These are phyloP conservation scores for Taphrorychus bicolor DNA, from an alignment of 2,888 invertebrate species.

Conservation along the genomic window DNA sequence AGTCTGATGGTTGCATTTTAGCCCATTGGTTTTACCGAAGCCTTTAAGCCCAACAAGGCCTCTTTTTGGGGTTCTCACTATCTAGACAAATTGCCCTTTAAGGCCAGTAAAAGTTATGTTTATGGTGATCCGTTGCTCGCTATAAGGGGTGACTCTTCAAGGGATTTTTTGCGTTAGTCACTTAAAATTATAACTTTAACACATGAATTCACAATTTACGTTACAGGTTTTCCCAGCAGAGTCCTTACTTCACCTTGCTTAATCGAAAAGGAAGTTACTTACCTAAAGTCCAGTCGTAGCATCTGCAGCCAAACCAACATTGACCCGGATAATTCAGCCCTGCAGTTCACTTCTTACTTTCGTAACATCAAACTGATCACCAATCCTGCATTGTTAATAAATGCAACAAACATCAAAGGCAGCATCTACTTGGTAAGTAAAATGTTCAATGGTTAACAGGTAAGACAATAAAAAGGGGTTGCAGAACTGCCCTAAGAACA, in stretches of 20 bases:
- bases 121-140: slow-evolving; percentile 26
- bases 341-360: slow-evolving; percentile 56
- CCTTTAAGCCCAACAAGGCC: slow-evolving; percentile 43
- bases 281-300: slow-evolving; percentile 59
- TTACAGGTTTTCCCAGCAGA: slow-evolving; percentile 45
- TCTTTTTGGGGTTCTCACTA: slow-evolving; percentile 11
- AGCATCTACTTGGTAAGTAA: neutral
- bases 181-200: neutral
- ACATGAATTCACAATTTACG: no score
- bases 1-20: slow-evolving; percentile 38
- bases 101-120: slow-evolving; percentile 10
- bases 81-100: neutral
- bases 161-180: slow-evolving; percentile 28
- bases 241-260: slow-evolving; percentile 54
- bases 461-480: slow-evolving; percentile 29
- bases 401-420: neutral
- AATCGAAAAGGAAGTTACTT: slow-evolving; percentile 57
- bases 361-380: slow-evolving; percentile 49
- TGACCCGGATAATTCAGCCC: slow-evolving; percentile 32
- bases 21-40: slow-evolving; percentile 44
- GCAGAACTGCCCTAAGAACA: slow-evolving; percentile 54
- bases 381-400: neutral
- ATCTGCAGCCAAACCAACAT: slow-evolving; percentile 58
- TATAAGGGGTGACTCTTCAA: slow-evolving; percentile 14
- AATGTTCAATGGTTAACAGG: no score